Evolutionary conservation across 2,113 vertebrate genomes (phyloP).

Genomic region (Scopus umbretta): DNA sequence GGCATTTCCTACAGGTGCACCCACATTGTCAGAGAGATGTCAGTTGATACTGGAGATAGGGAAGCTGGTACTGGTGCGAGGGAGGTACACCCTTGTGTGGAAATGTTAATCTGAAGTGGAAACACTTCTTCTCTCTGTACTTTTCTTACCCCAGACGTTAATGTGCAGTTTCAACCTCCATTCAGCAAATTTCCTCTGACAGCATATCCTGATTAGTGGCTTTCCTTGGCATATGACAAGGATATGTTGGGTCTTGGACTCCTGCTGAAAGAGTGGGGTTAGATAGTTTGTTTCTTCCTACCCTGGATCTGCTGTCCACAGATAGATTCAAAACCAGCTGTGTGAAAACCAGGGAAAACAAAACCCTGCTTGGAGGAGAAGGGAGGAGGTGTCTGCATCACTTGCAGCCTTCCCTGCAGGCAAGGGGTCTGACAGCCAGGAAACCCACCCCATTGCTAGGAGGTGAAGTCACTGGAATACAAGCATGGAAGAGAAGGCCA

Average conservation of each 20-base stretch:
- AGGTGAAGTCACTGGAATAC: conserved; percentile 14
- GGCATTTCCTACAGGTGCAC: background rate
- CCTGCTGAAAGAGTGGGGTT: background rate
- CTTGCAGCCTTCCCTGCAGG: background rate
- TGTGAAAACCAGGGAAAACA: background rate
- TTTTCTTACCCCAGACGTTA: background rate
- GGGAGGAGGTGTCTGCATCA: background rate
- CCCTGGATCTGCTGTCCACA: background rate
- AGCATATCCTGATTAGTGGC: background rate
- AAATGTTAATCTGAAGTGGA: background rate
- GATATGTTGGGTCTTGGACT: background rate
- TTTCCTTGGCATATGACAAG: background rate
- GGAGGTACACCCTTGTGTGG: background rate
- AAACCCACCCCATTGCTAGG: conserved; percentile 3
- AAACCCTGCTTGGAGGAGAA: background rate
- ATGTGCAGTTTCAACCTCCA: background rate
- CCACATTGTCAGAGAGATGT: too few relatives aligned
- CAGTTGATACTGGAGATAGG: background rate
- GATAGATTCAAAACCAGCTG: background rate
- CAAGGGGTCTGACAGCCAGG: background rate
- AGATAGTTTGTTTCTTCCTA: background rate
- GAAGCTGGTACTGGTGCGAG: background rate
- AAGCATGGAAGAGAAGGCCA: background rate
- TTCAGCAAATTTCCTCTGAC: background rate
- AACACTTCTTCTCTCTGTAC: background rate